Base-by-base conservation (phyloP, 1,140 invertebrate genomes). In the Drosophila triauraria region DNA sequence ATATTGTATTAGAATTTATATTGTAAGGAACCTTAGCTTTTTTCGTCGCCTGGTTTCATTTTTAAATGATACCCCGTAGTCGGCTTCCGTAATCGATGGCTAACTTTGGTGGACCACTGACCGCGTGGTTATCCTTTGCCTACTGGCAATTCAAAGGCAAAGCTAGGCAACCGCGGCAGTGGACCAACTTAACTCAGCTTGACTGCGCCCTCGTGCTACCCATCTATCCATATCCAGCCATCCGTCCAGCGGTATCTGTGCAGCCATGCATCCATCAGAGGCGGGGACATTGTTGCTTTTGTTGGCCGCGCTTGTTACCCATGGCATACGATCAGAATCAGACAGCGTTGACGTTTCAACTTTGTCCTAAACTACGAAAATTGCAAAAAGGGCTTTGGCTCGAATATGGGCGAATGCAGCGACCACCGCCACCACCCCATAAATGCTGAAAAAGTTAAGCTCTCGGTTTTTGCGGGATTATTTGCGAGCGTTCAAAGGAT, bases 361-460 rank as follows among this genome's bases (percentile, higher is more conserved):
- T 87, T 88, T 90, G 80, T 84, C 77, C 79, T 75, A 83, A 87
- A 78, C 78, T 79, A 71, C 59, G 63, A 78, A 70, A 90, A 81
- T 72, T 77, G 80, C 67, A 61, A 59, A 85, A 74, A 72, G 76
- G 48, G 53, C 58, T 78, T 71, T 63, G 20, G 57, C 64, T 47
- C 42, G 51, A 63, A 69, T 57, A 51, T 74, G 76, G 75, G 50
- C 50, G 59, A 68, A 58, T 63, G 48, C 42, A 75, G 7, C 20
- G 35, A 25, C 53, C 53, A 54, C 51, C 35, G 32, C 20, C 53
- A 44, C 54, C 53, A 46, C 38, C 35, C 68, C 69, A 80, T 83
- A 88, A 87, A 77, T 82, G 80, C 65, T 78, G 54, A 88, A 87
- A 88, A 87, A 87, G 84, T 87, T 87, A 87, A 87, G 85, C 84